Conservation (phyloP, 2,113 vertebrate species). For the Microcebus jonahi region DNA sequence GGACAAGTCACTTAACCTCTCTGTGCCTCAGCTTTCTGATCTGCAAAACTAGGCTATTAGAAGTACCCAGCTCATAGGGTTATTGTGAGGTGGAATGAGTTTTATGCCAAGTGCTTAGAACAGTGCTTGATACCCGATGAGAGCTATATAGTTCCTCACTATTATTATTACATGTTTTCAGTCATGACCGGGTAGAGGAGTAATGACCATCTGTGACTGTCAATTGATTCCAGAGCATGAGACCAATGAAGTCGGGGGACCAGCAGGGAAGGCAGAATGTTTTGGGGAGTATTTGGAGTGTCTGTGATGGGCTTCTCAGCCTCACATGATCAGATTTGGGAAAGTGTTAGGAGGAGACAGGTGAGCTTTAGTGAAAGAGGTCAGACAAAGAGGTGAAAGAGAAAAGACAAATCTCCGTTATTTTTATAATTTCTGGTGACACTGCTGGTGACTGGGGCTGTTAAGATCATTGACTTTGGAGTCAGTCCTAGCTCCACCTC, state of each 20-base stretch:
- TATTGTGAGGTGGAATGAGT: neutral
- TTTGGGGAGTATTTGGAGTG: neutral
- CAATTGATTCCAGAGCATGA: neutral
- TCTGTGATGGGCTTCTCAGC: neutral
- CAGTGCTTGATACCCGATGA: neutral
- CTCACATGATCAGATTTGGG: neutral
- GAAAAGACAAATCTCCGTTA: neutral
- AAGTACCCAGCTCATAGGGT: neutral
- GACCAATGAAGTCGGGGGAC: neutral
- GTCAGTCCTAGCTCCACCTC: neutral
- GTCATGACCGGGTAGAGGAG: neutral
- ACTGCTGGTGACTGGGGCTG: neutral
- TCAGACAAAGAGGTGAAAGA: neutral
- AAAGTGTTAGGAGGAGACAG: neutral
- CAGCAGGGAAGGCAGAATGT: accelerated
- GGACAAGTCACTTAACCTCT: neutral
- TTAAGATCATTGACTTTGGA: neutral
- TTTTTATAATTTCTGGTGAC: neutral
- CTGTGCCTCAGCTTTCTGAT: neutral
- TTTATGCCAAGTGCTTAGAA: neutral
- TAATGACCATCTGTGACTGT: neutral
- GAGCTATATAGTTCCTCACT: neutral
- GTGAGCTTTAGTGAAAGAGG: neutral
- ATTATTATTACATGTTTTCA: neutral
- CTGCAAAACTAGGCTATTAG: neutral